Conservation (phyloP, 1,140 invertebrate species). For the Apis florea region DNA sequence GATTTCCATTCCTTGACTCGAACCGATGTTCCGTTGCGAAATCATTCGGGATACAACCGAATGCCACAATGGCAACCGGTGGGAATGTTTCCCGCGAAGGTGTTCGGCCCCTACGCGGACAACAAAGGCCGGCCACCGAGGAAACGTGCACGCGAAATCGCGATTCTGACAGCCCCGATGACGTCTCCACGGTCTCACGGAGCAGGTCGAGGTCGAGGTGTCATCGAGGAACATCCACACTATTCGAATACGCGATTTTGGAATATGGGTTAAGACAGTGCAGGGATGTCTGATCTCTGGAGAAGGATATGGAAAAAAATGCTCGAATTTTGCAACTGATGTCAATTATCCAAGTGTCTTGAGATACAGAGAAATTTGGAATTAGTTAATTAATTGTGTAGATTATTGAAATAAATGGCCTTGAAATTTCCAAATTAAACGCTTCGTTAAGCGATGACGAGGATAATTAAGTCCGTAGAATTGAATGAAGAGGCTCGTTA, state of each 20-base stretch:
- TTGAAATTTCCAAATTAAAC: not conserved
- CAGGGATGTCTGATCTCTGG: too few species aligned
- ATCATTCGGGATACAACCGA: slow-evolving; percentile 42
- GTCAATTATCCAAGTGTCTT: too few species aligned
- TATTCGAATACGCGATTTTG: too few species aligned
- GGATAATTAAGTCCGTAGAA: not conserved
- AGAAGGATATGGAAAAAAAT: too few species aligned
- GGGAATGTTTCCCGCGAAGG: slow-evolving; percentile 77
- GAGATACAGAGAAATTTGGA: too few species aligned
- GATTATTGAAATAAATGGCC: too few species aligned
- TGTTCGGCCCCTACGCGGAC: slow-evolving; percentile 70
- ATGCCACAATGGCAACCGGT: slow-evolving; percentile 75
- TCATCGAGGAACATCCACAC: slow-evolving; percentile 1
- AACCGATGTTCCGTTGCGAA: slow-evolving; percentile 45
- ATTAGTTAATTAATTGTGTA: too few species aligned
- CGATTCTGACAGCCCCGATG: slow-evolving; percentile 33
- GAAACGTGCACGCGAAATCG: slow-evolving; percentile 61
- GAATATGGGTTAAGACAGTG: too few species aligned
- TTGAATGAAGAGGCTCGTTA: not conserved
- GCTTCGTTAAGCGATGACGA: not conserved
- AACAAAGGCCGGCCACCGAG: slow-evolving; percentile 57
- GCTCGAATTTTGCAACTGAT: too few species aligned
- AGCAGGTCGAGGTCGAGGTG: slow-evolving; percentile 60
- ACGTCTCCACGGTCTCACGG: slow-evolving; percentile 34
- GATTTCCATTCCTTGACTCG: slow-evolving; percentile 25